Evolutionary conservation across 2,888 invertebrate genomes (phyloP).

Genomic region (Peribatodes rhomboidaria): DNA sequence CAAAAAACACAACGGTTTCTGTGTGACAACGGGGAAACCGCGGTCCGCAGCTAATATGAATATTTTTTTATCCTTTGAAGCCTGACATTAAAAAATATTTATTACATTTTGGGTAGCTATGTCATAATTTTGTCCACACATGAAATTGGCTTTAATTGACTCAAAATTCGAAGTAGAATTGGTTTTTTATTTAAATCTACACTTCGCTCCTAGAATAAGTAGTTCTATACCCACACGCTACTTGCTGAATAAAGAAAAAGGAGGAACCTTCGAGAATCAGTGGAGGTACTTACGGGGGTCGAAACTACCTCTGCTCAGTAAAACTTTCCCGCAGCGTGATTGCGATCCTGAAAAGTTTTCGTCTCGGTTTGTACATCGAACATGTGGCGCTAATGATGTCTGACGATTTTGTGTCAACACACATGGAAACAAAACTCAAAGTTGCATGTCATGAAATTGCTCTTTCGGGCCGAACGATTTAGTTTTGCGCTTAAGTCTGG

Average conservation of each 20-base stretch:
- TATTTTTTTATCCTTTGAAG: too few relatives aligned
- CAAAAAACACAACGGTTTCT: too few relatives aligned
- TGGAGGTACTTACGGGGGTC: slow-evolving; percentile 49
- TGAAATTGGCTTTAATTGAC: too few relatives aligned
- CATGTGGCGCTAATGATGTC: slow-evolving; percentile 57
- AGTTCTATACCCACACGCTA: neutral
- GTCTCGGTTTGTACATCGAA: slow-evolving; percentile 58
- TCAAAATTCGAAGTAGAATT: too few relatives aligned
- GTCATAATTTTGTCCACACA: too few relatives aligned
- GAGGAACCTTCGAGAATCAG: slow-evolving; percentile 33
- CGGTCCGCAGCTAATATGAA: too few relatives aligned
- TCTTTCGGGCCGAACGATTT: slow-evolving; percentile 3
- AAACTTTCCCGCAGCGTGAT: slow-evolving; percentile 74
- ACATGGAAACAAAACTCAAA: slow-evolving; percentile 8
- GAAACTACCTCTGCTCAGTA: slow-evolving; percentile 63
- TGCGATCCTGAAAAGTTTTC: slow-evolving; percentile 78
- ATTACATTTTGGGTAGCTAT: too few relatives aligned
- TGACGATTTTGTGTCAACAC: slow-evolving; percentile 44
- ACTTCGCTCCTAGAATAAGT: neutral
- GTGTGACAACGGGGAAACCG: too few relatives aligned
- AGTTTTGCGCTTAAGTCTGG: slow-evolving; percentile 9
- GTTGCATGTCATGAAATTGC: neutral
- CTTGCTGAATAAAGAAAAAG: slow-evolving; percentile 6
- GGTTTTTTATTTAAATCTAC: neutral
- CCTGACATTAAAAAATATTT: too few relatives aligned